Conservation (phyloP, 2,113 vertebrate genomes). For the Daboia siamensis region DNA sequence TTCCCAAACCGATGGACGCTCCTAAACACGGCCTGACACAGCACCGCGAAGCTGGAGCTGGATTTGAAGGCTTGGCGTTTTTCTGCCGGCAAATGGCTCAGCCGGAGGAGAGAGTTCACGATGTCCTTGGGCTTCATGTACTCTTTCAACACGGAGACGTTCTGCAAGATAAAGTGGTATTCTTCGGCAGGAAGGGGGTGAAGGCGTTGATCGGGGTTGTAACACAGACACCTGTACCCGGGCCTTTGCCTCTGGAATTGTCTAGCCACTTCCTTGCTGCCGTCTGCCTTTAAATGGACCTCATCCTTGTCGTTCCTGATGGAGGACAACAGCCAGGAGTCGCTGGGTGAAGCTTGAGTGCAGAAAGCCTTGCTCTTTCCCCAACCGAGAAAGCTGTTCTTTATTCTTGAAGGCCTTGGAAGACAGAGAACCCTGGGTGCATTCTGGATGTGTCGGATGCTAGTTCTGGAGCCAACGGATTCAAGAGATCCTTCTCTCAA, state of each 20-base stretch:
- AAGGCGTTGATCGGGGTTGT: conserved; percentile 53
- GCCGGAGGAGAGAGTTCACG: conserved; percentile 59
- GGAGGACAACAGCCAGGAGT: rapidly evolving
- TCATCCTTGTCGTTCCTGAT: conserved; percentile 4
- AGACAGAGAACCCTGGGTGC: conserved; percentile 51
- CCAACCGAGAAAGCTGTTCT: conserved; percentile 55
- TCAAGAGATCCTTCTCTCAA: conserved; percentile 31
- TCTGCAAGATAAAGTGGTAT: conserved; percentile 65
- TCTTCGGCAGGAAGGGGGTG: conserved; percentile 66
- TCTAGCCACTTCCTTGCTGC: conserved; percentile 72
- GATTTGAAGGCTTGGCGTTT: conserved; percentile 25
- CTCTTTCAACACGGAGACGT: conserved; percentile 48
- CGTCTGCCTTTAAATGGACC: conserved; percentile 35
- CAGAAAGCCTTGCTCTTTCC: conserved; percentile 29
- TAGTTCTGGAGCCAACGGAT: background rate
- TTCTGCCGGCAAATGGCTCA: conserved; percentile 71
- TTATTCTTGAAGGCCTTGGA: conserved; percentile 58
- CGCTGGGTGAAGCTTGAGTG: rapidly evolving
- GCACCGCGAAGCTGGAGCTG: conserved; percentile 63
- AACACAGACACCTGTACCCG: conserved; percentile 75
- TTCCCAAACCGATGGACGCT: conserved; percentile 64
- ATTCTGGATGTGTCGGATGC: conserved; percentile 53
- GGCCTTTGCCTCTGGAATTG: conserved; percentile 81
- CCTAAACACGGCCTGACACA: conserved; percentile 70
- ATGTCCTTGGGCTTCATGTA: conserved; percentile 64